Percentiles rank a stretch among this genome's conserved stretches.
These are phyloP conservation scores for Pelmatolapia mariae DNA, from an alignment of 2,113 vertebrate genomes.

Conservation along the genomic window DNA sequence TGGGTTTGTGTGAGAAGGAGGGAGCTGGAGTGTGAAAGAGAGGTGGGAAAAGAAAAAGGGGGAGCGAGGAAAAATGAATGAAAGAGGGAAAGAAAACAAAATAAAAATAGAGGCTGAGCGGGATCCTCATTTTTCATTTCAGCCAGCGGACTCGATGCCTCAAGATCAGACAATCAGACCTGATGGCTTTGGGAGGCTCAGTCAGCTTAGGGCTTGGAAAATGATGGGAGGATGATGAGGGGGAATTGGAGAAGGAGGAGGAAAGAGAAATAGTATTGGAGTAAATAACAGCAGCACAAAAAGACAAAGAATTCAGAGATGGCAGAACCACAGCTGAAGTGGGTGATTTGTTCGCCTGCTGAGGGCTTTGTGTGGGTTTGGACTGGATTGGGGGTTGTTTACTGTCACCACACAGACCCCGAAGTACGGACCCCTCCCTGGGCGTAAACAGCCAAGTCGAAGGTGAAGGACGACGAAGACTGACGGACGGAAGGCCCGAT, in stretches of 20 bases:
- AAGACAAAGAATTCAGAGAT: slow-evolving; percentile 47
- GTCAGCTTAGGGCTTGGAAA: slow-evolving; percentile 58
- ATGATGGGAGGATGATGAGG: slow-evolving; percentile 58
- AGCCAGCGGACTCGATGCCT: slow-evolving; percentile 43
- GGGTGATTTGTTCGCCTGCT: not conserved
- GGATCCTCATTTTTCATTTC: slow-evolving; percentile 65
- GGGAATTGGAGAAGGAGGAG: slow-evolving; percentile 10
- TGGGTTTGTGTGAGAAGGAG: not conserved
- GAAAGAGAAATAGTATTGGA: slow-evolving; percentile 32
- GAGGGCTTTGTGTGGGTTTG: slow-evolving; percentile 13
- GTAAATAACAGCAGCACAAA: slow-evolving; percentile 50
- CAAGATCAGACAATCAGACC: slow-evolving; percentile 64
- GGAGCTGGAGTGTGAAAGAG: slow-evolving; percentile 2
- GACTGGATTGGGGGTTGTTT: slow-evolving; percentile 19
- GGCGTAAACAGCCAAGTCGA: slow-evolving; percentile 33
- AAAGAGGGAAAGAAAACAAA: slow-evolving; percentile 54
- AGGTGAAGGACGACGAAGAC: slow-evolving; percentile 57
- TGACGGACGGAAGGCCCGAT: slow-evolving; percentile 36
- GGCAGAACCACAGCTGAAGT: slow-evolving; percentile 25
- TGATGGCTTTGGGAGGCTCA: slow-evolving; percentile 64
- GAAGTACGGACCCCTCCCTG: not conserved
- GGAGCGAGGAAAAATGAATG: slow-evolving; percentile 28
- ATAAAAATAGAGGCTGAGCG: slow-evolving; percentile 56
- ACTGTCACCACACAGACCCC: slow-evolving; percentile 29
- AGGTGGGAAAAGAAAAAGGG: slow-evolving; percentile 15